Conservation (phyloP, 2,888 invertebrate species). For the Andrena bicolor region DNA sequence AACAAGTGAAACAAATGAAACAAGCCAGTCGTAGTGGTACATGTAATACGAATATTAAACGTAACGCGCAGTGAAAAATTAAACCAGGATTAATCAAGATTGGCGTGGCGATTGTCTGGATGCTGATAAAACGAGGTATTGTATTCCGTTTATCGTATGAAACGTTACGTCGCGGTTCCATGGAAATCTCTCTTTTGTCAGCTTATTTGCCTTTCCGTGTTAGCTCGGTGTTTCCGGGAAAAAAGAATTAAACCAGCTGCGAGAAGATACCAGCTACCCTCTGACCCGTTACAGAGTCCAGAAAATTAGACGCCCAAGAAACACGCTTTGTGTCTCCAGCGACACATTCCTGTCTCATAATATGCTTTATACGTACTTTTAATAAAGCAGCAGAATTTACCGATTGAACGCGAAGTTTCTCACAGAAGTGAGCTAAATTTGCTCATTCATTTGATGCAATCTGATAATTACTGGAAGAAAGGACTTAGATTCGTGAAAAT, state of each 20-base stretch:
- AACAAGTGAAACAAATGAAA: neutral
- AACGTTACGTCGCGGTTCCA: neutral
- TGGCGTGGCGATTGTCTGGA: neutral
- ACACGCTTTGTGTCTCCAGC: constrained; percentile 29
- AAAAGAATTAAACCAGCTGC: constrained; percentile 30
- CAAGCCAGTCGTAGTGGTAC: neutral
- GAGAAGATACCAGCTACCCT: constrained; percentile 30
- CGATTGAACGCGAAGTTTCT: neutral
- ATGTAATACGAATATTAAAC: neutral
- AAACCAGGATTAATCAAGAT: neutral
- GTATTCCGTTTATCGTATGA: neutral
- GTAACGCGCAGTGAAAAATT: neutral
- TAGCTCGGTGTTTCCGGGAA: neutral
- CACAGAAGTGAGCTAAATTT: too few species aligned
- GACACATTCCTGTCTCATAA: constrained; percentile 15
- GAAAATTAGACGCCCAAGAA: constrained; percentile 48
- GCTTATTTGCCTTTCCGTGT: neutral
- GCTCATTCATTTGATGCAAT: too few species aligned
- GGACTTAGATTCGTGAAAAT: too few species aligned
- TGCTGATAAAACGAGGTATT: neutral
- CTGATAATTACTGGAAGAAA: too few species aligned
- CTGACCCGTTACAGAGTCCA: constrained; percentile 46
- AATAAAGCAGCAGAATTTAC: too few species aligned
- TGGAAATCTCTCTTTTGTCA: neutral
- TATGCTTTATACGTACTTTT: neutral